phyloP scores from a whole-genome alignment of 1,140 invertebrate species.

The Zaprionus taronus region DNA sequence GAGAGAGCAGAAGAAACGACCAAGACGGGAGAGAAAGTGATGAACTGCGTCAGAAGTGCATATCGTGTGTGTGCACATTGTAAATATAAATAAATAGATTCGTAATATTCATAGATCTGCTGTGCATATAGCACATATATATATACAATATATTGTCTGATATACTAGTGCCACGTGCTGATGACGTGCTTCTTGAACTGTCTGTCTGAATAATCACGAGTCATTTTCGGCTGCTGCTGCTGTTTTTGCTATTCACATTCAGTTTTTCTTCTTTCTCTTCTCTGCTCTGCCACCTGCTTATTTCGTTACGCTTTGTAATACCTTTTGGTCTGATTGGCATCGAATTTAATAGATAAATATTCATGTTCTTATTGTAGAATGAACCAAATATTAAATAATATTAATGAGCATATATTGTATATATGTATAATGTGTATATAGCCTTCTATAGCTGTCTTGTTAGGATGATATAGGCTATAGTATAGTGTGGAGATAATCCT shows the following conservation, averaged over 20 bases:
- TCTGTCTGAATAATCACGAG: slow-evolving; percentile 63
- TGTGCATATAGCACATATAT: not conserved
- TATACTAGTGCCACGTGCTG: slow-evolving; percentile 54
- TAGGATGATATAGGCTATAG: too few species aligned
- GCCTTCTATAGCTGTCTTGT: too few species aligned
- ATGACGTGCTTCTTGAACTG: slow-evolving; percentile 50
- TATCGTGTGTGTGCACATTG: slow-evolving; percentile 13
- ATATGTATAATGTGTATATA: too few species aligned
- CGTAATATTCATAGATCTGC: slow-evolving; percentile 24
- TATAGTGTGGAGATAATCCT: too few species aligned
- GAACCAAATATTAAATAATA: too few species aligned
- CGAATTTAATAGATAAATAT: not conserved
- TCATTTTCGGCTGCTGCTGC: slow-evolving; percentile 46
- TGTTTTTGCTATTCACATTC: slow-evolving; percentile 16
- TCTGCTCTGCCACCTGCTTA: slow-evolving; percentile 7
- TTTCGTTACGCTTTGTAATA: slow-evolving; percentile 34
- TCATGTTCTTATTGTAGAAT: not conserved
- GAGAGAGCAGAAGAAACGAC: slow-evolving; percentile 24
- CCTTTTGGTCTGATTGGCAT: not conserved
- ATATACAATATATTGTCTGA: not conserved
- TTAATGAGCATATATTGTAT: too few species aligned
- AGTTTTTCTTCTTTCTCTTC: slow-evolving; percentile 13
- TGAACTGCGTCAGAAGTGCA: slow-evolving; percentile 63
- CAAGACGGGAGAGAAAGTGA: slow-evolving; percentile 16
- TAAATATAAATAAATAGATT: not conserved